These are phyloP conservation scores for Ennomos erosarius DNA, from an alignment of 2,888 invertebrate genomes.

Conservation along the genomic window DNA sequence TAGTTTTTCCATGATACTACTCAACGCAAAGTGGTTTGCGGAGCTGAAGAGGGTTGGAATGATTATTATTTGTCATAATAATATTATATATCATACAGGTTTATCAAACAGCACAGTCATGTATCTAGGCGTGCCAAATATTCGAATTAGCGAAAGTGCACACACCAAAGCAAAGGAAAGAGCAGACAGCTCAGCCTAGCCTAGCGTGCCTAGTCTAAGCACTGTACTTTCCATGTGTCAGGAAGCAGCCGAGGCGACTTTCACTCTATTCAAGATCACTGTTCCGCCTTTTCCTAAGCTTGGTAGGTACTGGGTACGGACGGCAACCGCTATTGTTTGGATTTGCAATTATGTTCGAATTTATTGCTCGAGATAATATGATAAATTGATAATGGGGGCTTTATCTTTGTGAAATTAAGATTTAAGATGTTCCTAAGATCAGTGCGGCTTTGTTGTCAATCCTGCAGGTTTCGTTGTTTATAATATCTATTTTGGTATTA, in stretches of 20 bases:
- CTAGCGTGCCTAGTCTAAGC: constrained; percentile 50
- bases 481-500: too few relatives aligned
- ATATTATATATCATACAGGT: too few relatives aligned
- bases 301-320: constrained; percentile 44
- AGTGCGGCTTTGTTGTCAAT: too few relatives aligned
- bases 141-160: constrained; percentile 4
- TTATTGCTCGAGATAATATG: constrained; percentile 17
- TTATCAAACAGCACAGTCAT: too few relatives aligned
- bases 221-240: constrained; percentile 76
- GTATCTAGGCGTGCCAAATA: too few relatives aligned
- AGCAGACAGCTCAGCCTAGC: constrained; percentile 16
- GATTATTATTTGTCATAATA: too few relatives aligned
- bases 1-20: too few relatives aligned
- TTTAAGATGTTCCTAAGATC: too few relatives aligned
- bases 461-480: too few relatives aligned
- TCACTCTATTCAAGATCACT: constrained; percentile 82
- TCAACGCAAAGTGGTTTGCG: too few relatives aligned
- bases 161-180: not conserved
- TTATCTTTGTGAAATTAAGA: too few relatives aligned
- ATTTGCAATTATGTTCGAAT: constrained; percentile 36
- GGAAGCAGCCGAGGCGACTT: constrained; percentile 78
- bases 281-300: constrained; percentile 62
- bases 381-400: constrained; percentile 27
- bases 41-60: too few relatives aligned
- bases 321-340: constrained; percentile 43